Evolutionary conservation across 2,797 vertebrate species (phyloP), one percentile per base, ranked within the genome.

Genomic region (Moxostoma hubbsi): DNA sequence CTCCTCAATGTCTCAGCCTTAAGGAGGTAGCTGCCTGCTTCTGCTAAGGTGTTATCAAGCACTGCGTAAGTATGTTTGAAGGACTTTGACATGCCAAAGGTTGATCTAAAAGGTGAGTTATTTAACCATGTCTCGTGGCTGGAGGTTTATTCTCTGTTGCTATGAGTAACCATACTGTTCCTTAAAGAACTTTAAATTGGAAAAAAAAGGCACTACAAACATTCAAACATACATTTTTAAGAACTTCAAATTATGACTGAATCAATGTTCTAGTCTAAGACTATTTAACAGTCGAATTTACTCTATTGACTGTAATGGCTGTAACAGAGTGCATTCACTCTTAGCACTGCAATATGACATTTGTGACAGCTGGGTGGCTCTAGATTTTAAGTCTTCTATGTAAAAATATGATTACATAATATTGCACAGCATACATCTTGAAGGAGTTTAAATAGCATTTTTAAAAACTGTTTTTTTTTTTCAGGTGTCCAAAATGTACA

Each of bases 31-130:
- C 84, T 89, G 80, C 65, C 86, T 89, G 86, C 83, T 82, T 66
- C 66, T 54, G 72, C 57, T 75, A 57, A 61, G 77, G 61, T 86
- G 85, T 90, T 90, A 86, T 90, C 91, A 90, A 89, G 92, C 91
- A 83, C 81, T 86, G 87, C 86, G 49, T 89, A 91, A 87, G 90
- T 91, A 90, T 81, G 83, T 87, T 83, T 81, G 15, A 88, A 88
- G 94, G 92, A 97, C 96, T 97, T 97, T 96, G 94, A 91, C 88
- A 86, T 94, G 88, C 85, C 95, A 95, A 96, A 97, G 96, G 94
- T 97, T 92, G 91, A 90, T 90, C 90, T 98, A 96, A 96, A 95
- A 92, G 94, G 86, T 98, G 88, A 97, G 95, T 91, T 96, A 97
- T 97, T 97, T 95, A 97, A 96, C 95, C 82, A 89, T 75, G 68